phyloP scores from a whole-genome alignment of 2,888 invertebrate species.

The Machimus atricapillus region DNA sequence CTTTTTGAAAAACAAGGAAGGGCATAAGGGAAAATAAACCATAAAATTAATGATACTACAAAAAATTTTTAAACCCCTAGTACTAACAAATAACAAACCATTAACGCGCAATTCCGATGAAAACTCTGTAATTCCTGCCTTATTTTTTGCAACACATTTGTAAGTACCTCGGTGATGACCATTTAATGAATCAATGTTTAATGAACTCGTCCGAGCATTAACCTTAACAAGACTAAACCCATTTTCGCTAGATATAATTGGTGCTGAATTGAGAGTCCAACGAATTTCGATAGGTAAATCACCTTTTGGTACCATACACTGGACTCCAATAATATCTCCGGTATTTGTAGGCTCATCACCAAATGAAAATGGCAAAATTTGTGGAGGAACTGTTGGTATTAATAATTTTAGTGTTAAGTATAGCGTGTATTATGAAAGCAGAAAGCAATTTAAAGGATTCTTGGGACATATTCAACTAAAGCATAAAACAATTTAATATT shows the following conservation, averaged over 20 bases:
- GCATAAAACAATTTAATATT: background rate
- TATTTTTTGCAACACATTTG: constrained; percentile 75
- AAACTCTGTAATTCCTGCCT: constrained; percentile 70
- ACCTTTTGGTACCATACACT: constrained; percentile 75
- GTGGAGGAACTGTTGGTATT: constrained; percentile 65
- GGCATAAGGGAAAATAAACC: background rate
- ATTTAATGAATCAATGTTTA: constrained; percentile 63
- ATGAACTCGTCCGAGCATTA: constrained; percentile 63
- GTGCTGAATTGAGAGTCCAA: constrained; percentile 72
- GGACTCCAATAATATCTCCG: constrained; percentile 67
- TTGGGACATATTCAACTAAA: background rate
- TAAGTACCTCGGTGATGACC: constrained; percentile 71
- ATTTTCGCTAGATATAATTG: constrained; percentile 57
- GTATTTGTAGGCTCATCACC: constrained; percentile 75
- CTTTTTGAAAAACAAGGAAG: background rate
- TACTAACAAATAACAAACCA: constrained; percentile 56
- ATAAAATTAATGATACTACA: constrained; percentile 4
- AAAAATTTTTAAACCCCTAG: background rate
- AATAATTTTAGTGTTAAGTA: background rate
- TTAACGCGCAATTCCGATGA: constrained; percentile 66
- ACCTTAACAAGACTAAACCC: constrained; percentile 60
- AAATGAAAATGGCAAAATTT: constrained; percentile 75
- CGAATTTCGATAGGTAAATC: constrained; percentile 76
- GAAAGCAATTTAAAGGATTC: background rate
- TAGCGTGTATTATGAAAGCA: background rate